Evolutionary conservation across 2,888 invertebrate genomes (phyloP).

Genomic region (Tetramorium bicarinatum): DNA sequence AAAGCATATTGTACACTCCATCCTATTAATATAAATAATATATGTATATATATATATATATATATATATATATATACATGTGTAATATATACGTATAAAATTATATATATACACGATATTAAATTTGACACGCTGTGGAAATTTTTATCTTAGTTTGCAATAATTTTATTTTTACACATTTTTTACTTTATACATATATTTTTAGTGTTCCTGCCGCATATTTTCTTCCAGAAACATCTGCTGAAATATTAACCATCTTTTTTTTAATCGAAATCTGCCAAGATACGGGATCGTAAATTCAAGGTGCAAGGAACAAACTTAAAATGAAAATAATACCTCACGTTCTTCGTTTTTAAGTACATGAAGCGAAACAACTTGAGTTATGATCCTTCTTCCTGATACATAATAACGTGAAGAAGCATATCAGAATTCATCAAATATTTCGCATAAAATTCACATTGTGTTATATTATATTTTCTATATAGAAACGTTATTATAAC

Average conservation of each 20-base stretch:
- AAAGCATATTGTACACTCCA: background rate
- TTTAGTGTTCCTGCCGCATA: background rate
- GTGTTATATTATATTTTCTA: constrained; percentile 18
- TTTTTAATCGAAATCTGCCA: constrained; percentile 35
- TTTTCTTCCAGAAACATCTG: constrained; percentile 1
- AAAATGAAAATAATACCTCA: constrained; percentile 51
- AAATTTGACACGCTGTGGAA: constrained; percentile 4
- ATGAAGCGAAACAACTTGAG: constrained; percentile 41
- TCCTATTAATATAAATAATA: constrained; percentile 15
- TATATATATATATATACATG: too few relatives aligned
- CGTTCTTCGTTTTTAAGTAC: constrained; percentile 46
- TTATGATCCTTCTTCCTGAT: constrained; percentile 27
- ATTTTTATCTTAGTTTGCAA: constrained; percentile 2
- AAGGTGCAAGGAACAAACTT: constrained; percentile 37
- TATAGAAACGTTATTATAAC: background rate
- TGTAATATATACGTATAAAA: too few relatives aligned
- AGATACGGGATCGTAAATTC: constrained; percentile 44
- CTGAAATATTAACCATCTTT: constrained; percentile 44
- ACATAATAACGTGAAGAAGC: constrained; percentile 37
- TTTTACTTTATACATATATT: background rate
- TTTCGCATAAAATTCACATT: background rate
- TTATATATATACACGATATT: background rate
- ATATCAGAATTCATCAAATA: constrained; percentile 21
- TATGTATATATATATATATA: background rate
- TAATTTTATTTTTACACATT: background rate